Conservation (phyloP, 2,113 vertebrate species). For the Neopipo cinnamomea region DNA sequence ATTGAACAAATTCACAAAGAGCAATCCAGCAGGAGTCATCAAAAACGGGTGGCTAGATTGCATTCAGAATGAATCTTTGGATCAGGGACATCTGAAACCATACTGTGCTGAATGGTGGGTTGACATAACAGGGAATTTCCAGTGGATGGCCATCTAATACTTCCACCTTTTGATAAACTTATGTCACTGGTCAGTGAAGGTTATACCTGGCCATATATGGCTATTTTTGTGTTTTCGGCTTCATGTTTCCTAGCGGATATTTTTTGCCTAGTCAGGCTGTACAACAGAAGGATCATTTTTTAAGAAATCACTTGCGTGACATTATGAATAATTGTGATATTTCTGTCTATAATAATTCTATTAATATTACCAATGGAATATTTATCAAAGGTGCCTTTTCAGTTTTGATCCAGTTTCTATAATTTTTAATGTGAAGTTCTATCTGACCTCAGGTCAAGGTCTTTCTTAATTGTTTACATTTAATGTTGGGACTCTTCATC, state of each 20-base stretch:
- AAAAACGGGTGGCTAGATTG: neutral
- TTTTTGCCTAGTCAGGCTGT: neutral
- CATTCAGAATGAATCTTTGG: neutral
- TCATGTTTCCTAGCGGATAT: neutral
- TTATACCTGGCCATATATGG: neutral
- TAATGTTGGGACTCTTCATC: neutral
- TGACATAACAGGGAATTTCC: neutral
- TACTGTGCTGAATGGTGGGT: neutral
- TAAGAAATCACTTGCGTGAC: neutral
- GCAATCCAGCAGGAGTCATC: neutral
- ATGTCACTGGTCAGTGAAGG: neutral
- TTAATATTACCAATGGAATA: neutral
- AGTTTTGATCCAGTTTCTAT: neutral
- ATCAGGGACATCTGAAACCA: neutral
- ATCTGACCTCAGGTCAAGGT: neutral
- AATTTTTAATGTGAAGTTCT: neutral
- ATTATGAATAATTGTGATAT: neutral
- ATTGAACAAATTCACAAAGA: neutral
- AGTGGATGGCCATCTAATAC: neutral
- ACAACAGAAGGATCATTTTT: neutral
- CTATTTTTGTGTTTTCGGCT: neutral
- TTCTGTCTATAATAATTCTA: neutral
- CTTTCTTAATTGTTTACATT: neutral
- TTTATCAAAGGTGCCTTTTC: neutral
- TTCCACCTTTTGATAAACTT: neutral